These are phyloP conservation scores for Aphis gossypii DNA, from an alignment of 1,140 invertebrate species.

Conservation along the genomic window DNA sequence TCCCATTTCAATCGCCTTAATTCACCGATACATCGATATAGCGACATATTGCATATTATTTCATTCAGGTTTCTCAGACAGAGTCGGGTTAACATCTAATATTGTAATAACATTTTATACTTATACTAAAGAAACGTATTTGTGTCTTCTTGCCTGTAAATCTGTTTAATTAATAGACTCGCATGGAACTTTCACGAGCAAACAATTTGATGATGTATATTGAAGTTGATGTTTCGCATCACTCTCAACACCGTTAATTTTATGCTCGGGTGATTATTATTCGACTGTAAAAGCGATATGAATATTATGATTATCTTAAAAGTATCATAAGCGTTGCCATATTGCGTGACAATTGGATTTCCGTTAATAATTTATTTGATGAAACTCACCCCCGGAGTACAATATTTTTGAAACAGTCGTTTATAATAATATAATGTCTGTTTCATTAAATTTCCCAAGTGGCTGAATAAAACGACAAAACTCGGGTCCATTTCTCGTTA, in stretches of 20 bases:
- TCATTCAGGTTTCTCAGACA: too few species aligned
- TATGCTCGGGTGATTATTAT: too few species aligned
- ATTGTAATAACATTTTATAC: too few species aligned
- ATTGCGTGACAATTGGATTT: not conserved
- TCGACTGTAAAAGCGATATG: too few species aligned
- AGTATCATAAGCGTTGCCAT: not conserved
- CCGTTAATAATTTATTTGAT: not conserved
- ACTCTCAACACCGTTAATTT: too few species aligned
- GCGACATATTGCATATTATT: too few species aligned
- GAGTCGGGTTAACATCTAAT: too few species aligned
- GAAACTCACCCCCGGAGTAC: not conserved
- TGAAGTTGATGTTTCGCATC: too few species aligned
- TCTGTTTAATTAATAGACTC: not conserved
- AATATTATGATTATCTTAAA: too few species aligned
- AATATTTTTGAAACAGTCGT: not conserved
- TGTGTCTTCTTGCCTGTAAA: not conserved
- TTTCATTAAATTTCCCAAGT: slow-evolving; percentile 17
- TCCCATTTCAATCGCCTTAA: too few species aligned
- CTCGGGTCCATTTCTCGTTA: not conserved
- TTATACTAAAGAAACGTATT: not conserved
- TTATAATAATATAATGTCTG: not conserved
- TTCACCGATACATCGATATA: too few species aligned
- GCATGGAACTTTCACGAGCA: not conserved
- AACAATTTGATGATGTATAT: not conserved
- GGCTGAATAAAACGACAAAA: not conserved